A percentile compares a stretch with the other conserved stretches of the same genome.
These are phyloP conservation scores for Cheiracanthium punctorium DNA, from an alignment of 2,888 invertebrate species.

Conservation along the genomic window DNA sequence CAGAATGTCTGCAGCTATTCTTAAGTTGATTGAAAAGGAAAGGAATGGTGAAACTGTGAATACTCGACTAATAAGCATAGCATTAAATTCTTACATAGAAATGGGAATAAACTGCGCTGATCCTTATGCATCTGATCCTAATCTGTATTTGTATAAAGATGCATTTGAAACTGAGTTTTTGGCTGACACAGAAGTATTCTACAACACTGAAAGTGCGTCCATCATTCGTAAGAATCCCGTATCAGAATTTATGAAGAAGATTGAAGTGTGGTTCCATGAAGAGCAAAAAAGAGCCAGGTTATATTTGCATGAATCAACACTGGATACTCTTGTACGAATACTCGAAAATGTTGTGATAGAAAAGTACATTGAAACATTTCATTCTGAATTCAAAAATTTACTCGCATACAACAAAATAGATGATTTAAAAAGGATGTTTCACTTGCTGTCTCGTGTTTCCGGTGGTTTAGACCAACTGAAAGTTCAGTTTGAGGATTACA, in stretches of 20 bases:
- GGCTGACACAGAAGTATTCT: constrained; percentile 95
- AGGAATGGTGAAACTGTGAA: constrained; percentile 97
- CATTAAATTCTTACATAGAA: constrained; percentile 92
- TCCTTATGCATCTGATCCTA: constrained; percentile 83
- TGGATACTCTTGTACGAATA: constrained; percentile 89
- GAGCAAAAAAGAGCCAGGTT: constrained; percentile 95
- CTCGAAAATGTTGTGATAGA: constrained; percentile 96
- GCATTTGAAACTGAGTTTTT: constrained; percentile 95
- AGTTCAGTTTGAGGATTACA: constrained; percentile 93
- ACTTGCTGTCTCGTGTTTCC: constrained; percentile 90
- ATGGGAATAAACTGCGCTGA: constrained; percentile 96
- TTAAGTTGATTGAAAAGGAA: constrained; percentile 96
- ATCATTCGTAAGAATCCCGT: constrained; percentile 96
- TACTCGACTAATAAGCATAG: constrained; percentile 94
- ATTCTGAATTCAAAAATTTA: constrained; percentile 91
- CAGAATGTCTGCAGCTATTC: constrained; percentile 94
- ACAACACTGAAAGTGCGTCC: constrained; percentile 93
- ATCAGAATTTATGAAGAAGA: constrained; percentile 98
- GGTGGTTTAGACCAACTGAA: constrained; percentile 93
- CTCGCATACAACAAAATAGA: constrained; percentile 95
- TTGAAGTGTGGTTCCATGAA: constrained; percentile 84
- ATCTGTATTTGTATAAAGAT: constrained; percentile 85
- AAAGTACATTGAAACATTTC: constrained; percentile 96
- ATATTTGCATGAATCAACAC: constrained; percentile 95
- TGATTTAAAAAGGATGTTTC: constrained; percentile 96